Percentiles rank a stretch among this genome's conserved stretches.
These are phyloP conservation scores for Oplegnathus fasciatus DNA, from an alignment of 2,113 vertebrate species.

Conservation along the genomic window DNA sequence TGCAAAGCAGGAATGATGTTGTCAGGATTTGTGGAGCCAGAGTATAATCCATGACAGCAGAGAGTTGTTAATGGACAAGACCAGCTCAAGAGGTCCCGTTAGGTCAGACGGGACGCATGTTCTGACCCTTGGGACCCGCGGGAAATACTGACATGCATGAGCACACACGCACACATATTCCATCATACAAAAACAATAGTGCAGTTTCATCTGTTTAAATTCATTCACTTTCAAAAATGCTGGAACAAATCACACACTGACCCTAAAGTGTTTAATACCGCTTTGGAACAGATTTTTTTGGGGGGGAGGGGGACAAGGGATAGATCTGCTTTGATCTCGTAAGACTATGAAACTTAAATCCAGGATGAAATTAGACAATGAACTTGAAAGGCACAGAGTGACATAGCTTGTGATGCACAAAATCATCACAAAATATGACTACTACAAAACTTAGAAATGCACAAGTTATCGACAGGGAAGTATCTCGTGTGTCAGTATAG, in stretches of 20 bases:
- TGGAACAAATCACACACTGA: slow-evolving; percentile 17
- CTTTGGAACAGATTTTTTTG: neutral
- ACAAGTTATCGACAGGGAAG: neutral
- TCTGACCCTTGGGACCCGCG: neutral
- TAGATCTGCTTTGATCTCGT: slow-evolving; percentile 38
- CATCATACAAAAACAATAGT: neutral
- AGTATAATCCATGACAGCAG: slow-evolving; percentile 55
- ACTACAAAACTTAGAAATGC: neutral
- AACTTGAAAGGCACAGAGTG: neutral
- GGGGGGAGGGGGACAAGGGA: neutral
- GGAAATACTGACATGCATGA: slow-evolving; percentile 8
- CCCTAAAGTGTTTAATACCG: slow-evolving; percentile 40
- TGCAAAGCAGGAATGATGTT: slow-evolving; percentile 14
- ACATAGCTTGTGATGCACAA: neutral
- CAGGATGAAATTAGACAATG: neutral
- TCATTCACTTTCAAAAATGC: neutral
- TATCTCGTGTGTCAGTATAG: too few species aligned
- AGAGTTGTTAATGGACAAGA: slow-evolving; percentile 42
- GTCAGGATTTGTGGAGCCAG: slow-evolving; percentile 34
- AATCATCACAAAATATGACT: neutral
- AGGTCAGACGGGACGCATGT: neutral
- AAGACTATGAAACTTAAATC: slow-evolving; percentile 22
- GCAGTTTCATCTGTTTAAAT: neutral
- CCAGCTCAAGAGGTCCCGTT: slow-evolving; percentile 21
- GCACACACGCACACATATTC: neutral